A percentile compares a stretch with the other conserved stretches of the same genome.
phyloP scores from a whole-genome alignment of 2,113 vertebrate species.

The Gallinago undulata region DNA sequence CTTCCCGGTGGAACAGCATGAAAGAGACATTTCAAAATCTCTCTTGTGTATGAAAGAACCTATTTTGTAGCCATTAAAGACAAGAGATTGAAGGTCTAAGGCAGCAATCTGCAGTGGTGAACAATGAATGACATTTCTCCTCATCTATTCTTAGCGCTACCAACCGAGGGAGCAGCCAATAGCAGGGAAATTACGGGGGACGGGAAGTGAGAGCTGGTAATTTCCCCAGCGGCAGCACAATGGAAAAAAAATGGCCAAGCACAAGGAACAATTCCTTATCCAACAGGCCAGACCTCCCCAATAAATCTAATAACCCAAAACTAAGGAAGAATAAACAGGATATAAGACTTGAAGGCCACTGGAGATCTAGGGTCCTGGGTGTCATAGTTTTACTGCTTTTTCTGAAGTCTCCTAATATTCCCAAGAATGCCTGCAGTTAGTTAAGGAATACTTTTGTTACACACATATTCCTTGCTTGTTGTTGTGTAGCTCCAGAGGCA shows the following conservation, averaged over 20 bases:
- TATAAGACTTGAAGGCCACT: background rate
- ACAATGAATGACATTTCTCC: background rate
- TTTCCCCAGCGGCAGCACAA: background rate
- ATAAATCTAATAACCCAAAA: background rate
- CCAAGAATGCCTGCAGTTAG: background rate
- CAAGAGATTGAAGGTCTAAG: background rate
- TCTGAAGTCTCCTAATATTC: fast-evolving
- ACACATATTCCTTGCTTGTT: background rate
- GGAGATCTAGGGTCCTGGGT: background rate
- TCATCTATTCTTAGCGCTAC: background rate
- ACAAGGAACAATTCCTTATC: background rate
- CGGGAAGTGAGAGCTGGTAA: background rate
- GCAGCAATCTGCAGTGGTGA: background rate
- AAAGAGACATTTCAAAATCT: background rate
- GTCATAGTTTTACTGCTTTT: background rate
- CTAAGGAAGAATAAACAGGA: background rate
- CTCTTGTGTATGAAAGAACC: background rate
- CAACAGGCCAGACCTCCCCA: background rate
- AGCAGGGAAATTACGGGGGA: background rate
- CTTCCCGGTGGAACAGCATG: background rate
- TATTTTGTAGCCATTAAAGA: background rate
- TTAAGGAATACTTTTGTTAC: background rate
- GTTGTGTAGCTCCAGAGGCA: background rate
- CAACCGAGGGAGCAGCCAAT: background rate
- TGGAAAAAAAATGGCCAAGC: background rate